Base-by-base conservation (phyloP, 2,888 invertebrate species). In the Clivina fossor region DNA sequence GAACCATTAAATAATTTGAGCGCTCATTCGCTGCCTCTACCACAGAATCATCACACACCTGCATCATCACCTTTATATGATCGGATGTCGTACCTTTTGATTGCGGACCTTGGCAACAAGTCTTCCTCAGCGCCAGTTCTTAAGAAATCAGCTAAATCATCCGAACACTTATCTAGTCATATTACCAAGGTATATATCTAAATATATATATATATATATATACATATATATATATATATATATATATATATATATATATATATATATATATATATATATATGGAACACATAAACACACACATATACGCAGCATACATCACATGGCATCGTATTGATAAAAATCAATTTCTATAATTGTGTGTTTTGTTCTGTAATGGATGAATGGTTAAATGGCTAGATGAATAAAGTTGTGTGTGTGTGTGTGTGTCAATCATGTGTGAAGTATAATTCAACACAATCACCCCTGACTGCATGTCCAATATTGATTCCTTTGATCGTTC, bases 111-210 rank as follows among this genome's bases (percentile, higher is more conserved):
- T 56, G 68, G 69, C 41, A 69, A 65, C 60, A 75, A 75, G 64
- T 74, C 74, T 18, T 74, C 74, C 2, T 75, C 76, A 4, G 74
- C 75, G 3, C 75, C 76, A 43, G 67, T 75, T 30, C 63, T 70
- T 51, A 71, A 71, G 65, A 70, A 67, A 61, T 62, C 63, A 54
- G 64, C 65, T 59, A 64, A 50, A 9, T 54, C 53, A 16, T 15
- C 54, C 33, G 56, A 61, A 60, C 57, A 61, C 56, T 60, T 60
- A 53, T 44, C 57, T 50, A 58, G 50, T 56, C 47, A 57, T 58
- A 54, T 59, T 53, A 43, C 65, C 61, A 69, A 70, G 67, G 70
- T 69, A 62, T 62, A 64, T 63, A 35, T 44, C 47, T 22, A 16
- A 16, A 9, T 18, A 43, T 7, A 40, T 35, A 13, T n/a, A 8